Evolutionary conservation across 2,888 invertebrate species (phyloP), one percentile per base, ranked within the genome.

Genomic region (Callyntrura guangdongensis): DNA sequence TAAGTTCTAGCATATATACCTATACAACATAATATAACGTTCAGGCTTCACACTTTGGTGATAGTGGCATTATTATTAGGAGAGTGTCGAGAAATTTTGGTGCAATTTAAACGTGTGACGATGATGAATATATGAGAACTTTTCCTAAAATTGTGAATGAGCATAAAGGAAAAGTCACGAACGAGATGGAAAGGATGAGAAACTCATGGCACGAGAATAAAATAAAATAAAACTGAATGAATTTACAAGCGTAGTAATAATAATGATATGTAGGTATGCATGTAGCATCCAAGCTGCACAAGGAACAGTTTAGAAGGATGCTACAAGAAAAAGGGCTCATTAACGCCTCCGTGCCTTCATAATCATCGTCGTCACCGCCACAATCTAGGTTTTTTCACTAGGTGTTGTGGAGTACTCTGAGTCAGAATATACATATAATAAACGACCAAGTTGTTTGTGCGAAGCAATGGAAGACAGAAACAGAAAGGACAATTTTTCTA

Each of bases 311-410:
- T 53, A 25, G 49, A 47, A n/a, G n/a, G n/a, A 22, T 53, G 11
- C 25, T 0, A 17, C 17, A 61, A 72, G 47, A 69, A 83, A 89
- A 89, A 89, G 36, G 77, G 84, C 89, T 89, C 89, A 89, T 89
- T 89, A 89, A 89, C 89, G 89, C 89, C 88, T 88, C 69, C 69
- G n/a, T 86, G 27, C 27, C 14, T 27, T 83, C 74, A 64, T 64
- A 49, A 53, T 53, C 56, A 25, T 53, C 56, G 25, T 25, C 53
- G n/a, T 25, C n/a, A n/a, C n/a, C n/a, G n/a, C n/a, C n/a, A n/a
- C n/a, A n/a, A n/a, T n/a, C n/a, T n/a, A n/a, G 36, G 22, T 59
- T 56, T 3, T 22, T 59, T 53, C 17, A 45, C 36, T 45, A n/a
- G n/a, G n/a, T 86, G n/a, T 6, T 22, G 49, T 56, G 22, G 77